Evolutionary conservation across 2,888 invertebrate species (phyloP).

Genomic region (Aleiodes testaceus): DNA sequence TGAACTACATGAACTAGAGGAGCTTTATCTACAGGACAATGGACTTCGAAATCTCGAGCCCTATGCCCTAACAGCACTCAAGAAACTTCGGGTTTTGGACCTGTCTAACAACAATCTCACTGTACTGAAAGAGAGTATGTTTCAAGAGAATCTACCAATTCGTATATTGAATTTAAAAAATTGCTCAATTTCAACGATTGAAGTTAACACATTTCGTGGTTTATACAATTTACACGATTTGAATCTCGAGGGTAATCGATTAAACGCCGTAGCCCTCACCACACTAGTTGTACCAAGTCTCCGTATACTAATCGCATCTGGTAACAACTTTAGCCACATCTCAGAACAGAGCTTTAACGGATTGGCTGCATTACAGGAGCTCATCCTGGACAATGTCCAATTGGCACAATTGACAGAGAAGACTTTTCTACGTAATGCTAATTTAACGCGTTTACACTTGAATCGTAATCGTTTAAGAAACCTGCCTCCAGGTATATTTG

Average conservation of each 20-base stretch:
- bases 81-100: slow-evolving; percentile 84
- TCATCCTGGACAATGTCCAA: slow-evolving; percentile 81
- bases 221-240: slow-evolving; percentile 85
- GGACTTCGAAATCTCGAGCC: slow-evolving; percentile 81
- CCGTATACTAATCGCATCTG: slow-evolving; percentile 81
- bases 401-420: slow-evolving; percentile 82
- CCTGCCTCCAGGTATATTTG: slow-evolving; percentile 84
- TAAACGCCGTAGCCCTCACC: slow-evolving; percentile 81
- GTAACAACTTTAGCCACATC: slow-evolving; percentile 85
- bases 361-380: slow-evolving; percentile 84
- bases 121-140: slow-evolving; percentile 82
- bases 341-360: slow-evolving; percentile 84
- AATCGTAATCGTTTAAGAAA: slow-evolving; percentile 81
- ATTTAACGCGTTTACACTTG: slow-evolving; percentile 83
- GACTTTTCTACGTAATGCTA: slow-evolving; percentile 84
- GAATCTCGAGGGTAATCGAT: slow-evolving; percentile 83
- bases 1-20: slow-evolving; percentile 86
- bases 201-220: slow-evolving; percentile 82
- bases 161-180: slow-evolving; percentile 83
- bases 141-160: slow-evolving; percentile 84
- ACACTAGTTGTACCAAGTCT: slow-evolving; percentile 85
- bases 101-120: slow-evolving; percentile 86
- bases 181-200: slow-evolving; percentile 84
- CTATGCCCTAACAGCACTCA: slow-evolving; percentile 83
- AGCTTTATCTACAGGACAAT: slow-evolving; percentile 85